A percentile compares a stretch with the other conserved stretches of the same genome.
Conservation (phyloP, 2,888 invertebrate genomes). For the Perithous albicinctus region DNA sequence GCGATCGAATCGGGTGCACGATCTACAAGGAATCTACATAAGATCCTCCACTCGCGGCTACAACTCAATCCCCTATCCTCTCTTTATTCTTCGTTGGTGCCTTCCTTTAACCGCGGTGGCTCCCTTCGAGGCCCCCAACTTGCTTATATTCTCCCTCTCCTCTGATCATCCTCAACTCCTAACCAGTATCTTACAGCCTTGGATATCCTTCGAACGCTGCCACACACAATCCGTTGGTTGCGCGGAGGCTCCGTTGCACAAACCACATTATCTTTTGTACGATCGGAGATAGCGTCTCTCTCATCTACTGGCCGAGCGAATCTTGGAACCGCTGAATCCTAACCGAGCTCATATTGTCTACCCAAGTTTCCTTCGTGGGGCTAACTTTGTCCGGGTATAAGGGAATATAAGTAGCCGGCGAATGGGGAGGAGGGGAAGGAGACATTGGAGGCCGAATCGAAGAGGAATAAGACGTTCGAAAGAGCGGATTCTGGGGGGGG, state of each 20-base stretch:
- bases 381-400: conserved; percentile 59
- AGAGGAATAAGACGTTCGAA: conserved; percentile 42
- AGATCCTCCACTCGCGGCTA: conserved; percentile 85
- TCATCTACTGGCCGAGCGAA: conserved; percentile 61
- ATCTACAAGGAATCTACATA: conserved; percentile 85
- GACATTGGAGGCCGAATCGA: conserved; percentile 12
- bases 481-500: background rate
- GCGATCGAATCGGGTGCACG: conserved; percentile 85
- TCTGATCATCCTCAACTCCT: conserved; percentile 35
- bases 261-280: conserved; percentile 80
- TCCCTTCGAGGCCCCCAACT: too few relatives aligned
- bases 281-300: conserved; percentile 82
- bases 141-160: conserved; percentile 68
- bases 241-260: conserved; percentile 69
- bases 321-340: conserved; percentile 31
- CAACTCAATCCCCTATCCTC: conserved; percentile 83
- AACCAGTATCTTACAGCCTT: conserved; percentile 43
- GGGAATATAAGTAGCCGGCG: conserved; percentile 29
- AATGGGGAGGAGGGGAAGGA: conserved; percentile 38
- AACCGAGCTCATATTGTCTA: conserved; percentile 82
- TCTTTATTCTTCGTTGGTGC: conserved; percentile 72
- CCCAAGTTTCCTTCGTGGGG: conserved; percentile 44
- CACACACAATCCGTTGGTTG: conserved; percentile 71
- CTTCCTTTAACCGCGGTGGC: conserved; percentile 70
- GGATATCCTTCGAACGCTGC: conserved; percentile 56